Base-by-base conservation (phyloP, 1,140 invertebrate genomes). In the Calliphora vicina region DNA sequence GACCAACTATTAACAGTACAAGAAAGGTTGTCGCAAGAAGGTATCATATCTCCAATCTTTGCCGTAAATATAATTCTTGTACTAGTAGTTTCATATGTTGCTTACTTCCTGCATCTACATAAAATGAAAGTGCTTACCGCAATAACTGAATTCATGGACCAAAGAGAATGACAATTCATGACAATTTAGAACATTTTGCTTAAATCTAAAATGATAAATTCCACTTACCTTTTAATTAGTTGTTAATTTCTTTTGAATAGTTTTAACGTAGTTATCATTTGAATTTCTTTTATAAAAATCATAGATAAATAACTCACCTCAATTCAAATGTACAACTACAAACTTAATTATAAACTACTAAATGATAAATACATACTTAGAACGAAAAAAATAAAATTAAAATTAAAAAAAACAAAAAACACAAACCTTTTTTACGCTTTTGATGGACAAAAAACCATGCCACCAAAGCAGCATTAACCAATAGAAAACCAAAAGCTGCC, bases 361-460 rank as follows among this genome's bases (percentile, higher is more conserved):
- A 78, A 78, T 78, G 35, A 78, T 78, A 45, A 78, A 45, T 78
- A 20, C 35, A 23, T 43, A 35, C 26, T 12, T 5, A 10, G 17
- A 29, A 74, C 26, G 26, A 42, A 29, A 57, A 57, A 25, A 61
- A 74, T 73, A 57, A 81, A 50, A 72, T 45, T 43, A 73, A 73
- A 83, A 83, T 9, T 12, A 45, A 45, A 35, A 13, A 81, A 23
- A 81, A 23, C 23, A 80, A 85, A 82, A 86, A 89, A 85, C 90
- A 89, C 90, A 91, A 87, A 94, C 93, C 93, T 94, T 94, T 93
- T 92, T 93, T 93, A 85, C 88, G 87, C 87, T 94, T 93, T 90
- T 95, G 93, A 91, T 95, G 94, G 80, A 96, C 93, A 86, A 97
- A 92, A 92, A 96, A 97, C 92, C 95, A 97, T 83, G 95, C 94